Evolutionary conservation across 1,140 invertebrate species (phyloP), one percentile per base, ranked within the genome.

Genomic region (Caenorhabditis elegans): DNA sequence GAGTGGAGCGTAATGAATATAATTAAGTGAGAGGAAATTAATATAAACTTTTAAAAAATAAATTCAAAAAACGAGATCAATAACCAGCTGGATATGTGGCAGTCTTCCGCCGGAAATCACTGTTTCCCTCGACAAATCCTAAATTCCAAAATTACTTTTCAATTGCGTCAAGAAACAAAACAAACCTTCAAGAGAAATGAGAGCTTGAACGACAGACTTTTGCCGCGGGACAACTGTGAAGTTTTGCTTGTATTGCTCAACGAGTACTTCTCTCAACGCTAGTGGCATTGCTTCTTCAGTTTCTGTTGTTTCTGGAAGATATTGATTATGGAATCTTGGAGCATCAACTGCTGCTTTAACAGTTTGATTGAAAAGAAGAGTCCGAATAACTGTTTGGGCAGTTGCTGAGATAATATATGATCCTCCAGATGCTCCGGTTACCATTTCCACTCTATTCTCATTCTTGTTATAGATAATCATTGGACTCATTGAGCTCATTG

Each of bases 401-500:
- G 94, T 92, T 26, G 94, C 92, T 0, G 95, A 94, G 1, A 93
- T 94, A 82, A 98, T 98, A 89, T 93, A 94, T 0, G 95, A 94
- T 0, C 96, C 96, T 34, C 97, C 97, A 17, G 96, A 94, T 0
- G 94, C 95, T 0, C 96, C 96, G 28, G 96, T 92, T 0, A 95
- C 93, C 88, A 96, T 90, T 81, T 83, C 75, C 15, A 91, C 94
- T 82, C 95, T 92, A 4, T 93, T 93, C 78, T 93, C 91, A 17
- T 87, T 81, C 19, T 89, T 90, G 85, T 96, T 93, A 0, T 94
- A 91, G 22, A 98, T 91, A 65, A 98, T 93, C 17, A 94, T 92
- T 0, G 97, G 97, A 80, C 92, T 93, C 94, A 97, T 97, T 3
- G 96, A 97, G 0, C 96, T 97, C 83, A 98, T 90, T 0, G 97